A percentile compares a stretch with the other conserved stretches of the same genome.
Evolutionary conservation across 1,140 invertebrate genomes (phyloP).

Genomic region (Leptinotarsa undecemlineata): DNA sequence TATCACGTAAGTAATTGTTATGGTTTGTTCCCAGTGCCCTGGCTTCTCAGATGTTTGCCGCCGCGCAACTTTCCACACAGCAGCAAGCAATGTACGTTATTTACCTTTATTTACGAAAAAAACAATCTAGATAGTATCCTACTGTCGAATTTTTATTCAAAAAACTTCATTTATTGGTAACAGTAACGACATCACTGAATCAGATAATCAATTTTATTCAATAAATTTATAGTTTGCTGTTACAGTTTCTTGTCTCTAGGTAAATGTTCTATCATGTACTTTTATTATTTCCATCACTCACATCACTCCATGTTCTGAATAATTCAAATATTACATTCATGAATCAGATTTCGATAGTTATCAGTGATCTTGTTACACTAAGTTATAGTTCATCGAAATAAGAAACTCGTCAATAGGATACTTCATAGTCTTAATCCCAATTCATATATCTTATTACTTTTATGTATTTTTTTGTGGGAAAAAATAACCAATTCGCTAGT

Average conservation of each 20-base stretch:
- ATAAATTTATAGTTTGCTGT: no score
- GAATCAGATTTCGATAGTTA: no score
- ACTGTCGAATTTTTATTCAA: conserved; percentile 2
- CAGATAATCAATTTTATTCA: neutral
- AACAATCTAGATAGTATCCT: conserved; percentile 18
- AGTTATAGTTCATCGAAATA: no score
- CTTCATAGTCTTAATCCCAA: no score
- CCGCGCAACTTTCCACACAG: conserved; percentile 85
- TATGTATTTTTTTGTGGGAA: neutral
- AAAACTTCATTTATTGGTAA: neutral
- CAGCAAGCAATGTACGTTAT: conserved; percentile 86
- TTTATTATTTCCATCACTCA: no score
- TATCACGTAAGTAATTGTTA: conserved; percentile 27
- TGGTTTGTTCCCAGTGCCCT: conserved; percentile 82
- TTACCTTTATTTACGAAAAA: conserved; percentile 30
- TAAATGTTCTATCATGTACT: no score
- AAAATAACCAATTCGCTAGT: neutral
- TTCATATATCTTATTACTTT: no score
- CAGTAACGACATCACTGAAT: neutral
- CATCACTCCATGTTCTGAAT: no score
- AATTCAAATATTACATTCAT: no score
- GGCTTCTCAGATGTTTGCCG: conserved; percentile 92
- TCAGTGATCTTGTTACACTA: no score
- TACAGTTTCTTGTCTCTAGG: no score
- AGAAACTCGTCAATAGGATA: no score